A percentile compares a stretch with the other conserved stretches of the same genome.
Evolutionary conservation across 2,888 invertebrate species (phyloP).

Genomic region (Rhingia rostrata): DNA sequence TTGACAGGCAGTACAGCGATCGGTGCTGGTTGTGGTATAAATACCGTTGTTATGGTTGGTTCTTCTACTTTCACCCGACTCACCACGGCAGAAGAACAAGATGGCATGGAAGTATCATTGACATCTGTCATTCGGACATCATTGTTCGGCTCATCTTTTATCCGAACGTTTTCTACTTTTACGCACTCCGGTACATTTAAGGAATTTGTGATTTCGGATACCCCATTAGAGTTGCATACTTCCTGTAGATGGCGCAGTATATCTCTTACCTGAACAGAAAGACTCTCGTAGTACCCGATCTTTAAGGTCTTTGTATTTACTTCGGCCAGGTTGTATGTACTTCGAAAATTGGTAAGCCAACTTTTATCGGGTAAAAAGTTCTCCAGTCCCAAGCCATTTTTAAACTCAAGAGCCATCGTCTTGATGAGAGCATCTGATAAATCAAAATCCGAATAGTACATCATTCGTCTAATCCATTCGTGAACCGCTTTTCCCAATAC

Average conservation of each 20-base stretch:
- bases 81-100: not conserved
- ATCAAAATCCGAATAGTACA: constrained; percentile 81
- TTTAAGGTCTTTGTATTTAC: constrained; percentile 79
- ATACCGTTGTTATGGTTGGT: not conserved
- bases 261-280: constrained; percentile 79
- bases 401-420: constrained; percentile 81
- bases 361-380: constrained; percentile 81
- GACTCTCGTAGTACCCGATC: constrained; percentile 79
- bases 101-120: not conserved
- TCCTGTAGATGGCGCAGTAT: constrained; percentile 40
- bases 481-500: constrained; percentile 81
- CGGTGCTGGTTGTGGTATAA: not conserved
- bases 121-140: not conserved
- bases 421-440: constrained; percentile 80
- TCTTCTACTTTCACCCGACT: not conserved
- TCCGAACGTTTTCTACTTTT: not conserved
- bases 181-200: too few species aligned
- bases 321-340: constrained; percentile 78
- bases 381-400: constrained; percentile 79
- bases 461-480: constrained; percentile 82
- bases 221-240: not conserved
- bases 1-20: not conserved
- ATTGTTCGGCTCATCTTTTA: constrained; percentile 2
- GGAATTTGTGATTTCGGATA: too few species aligned
- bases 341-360: constrained; percentile 81